Conservation (phyloP, 2,888 invertebrate genomes). For the Ischnura elegans region DNA sequence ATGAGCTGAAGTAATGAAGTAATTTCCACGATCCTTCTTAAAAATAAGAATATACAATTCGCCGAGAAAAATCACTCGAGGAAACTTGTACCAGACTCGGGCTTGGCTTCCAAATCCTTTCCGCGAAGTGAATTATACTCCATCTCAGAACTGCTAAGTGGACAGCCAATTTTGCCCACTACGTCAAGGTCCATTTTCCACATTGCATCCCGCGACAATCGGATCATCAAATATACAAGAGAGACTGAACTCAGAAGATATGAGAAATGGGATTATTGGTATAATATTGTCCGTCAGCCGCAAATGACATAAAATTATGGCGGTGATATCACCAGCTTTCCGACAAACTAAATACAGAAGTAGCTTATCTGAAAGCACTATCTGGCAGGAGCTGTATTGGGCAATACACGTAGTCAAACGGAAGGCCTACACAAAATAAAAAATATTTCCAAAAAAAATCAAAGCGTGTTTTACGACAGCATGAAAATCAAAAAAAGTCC, state of each 20-base stretch:
- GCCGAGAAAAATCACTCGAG: background rate
- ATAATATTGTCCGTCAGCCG: background rate
- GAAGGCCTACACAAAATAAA: background rate
- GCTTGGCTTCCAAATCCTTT: background rate
- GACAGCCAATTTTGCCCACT: background rate
- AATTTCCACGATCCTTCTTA: background rate
- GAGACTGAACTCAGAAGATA: background rate
- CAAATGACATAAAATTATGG: background rate
- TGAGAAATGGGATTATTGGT: background rate
- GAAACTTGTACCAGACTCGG: background rate
- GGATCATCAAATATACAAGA: background rate
- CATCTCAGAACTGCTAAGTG: background rate
- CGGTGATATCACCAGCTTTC: background rate
- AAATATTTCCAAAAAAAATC: too few relatives aligned
- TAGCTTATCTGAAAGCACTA: too few relatives aligned
- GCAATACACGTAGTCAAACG: too few relatives aligned
- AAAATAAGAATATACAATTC: background rate
- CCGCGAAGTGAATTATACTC: background rate
- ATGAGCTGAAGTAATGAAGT: too few relatives aligned
- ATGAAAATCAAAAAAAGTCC: too few relatives aligned
- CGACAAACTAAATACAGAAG: too few relatives aligned
- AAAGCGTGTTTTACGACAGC: too few relatives aligned
- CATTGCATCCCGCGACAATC: background rate
- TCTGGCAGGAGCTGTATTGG: too few relatives aligned
- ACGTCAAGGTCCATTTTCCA: background rate